These are phyloP conservation scores for Porites lutea DNA, from an alignment of 64 coral and sea anemone genomes.

Conservation along the genomic window DNA sequence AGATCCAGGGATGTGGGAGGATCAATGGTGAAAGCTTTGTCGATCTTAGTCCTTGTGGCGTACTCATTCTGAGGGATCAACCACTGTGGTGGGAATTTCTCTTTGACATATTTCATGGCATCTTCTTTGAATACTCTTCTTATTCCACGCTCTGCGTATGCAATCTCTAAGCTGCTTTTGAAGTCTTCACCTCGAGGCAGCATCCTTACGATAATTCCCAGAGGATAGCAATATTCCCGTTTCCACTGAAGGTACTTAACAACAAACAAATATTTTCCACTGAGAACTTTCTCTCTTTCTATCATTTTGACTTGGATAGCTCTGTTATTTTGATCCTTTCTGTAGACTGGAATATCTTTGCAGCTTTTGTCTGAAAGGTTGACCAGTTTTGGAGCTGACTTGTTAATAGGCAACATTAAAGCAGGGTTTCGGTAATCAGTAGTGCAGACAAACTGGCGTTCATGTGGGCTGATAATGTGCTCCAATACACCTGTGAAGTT, in stretches of 20 bases:
- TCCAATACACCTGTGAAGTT: background rate
- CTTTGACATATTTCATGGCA: background rate
- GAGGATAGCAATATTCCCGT: conserved; percentile 38
- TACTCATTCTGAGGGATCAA: conserved; percentile 56
- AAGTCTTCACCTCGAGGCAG: conserved; percentile 34
- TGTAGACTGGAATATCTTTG: conserved; percentile 47
- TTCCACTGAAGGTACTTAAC: conserved; percentile 84
- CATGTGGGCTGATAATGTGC: conserved; percentile 41
- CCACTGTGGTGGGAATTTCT: conserved; percentile 27
- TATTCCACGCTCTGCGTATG: conserved; percentile 70
- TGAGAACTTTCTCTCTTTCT: conserved; percentile 48
- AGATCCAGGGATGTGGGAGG: conserved; percentile 69
- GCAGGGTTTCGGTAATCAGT: conserved; percentile 31
- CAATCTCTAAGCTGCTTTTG: conserved; percentile 48
- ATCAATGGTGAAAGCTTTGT: conserved; percentile 73
- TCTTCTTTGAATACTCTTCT: conserved; percentile 43
- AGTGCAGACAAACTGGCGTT: conserved; percentile 61
- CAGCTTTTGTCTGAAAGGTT: conserved; percentile 29
- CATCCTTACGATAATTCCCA: conserved; percentile 62
- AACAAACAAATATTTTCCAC: conserved; percentile 78
- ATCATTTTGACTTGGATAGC: conserved; percentile 20
- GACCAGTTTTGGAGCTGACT: conserved; percentile 8
- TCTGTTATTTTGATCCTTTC: background rate
- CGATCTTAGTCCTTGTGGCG: background rate
- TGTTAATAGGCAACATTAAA: conserved; percentile 71